These are phyloP conservation scores for Trichogramma dendrolimi DNA, from an alignment of 2,888 invertebrate genomes.

Conservation along the genomic window DNA sequence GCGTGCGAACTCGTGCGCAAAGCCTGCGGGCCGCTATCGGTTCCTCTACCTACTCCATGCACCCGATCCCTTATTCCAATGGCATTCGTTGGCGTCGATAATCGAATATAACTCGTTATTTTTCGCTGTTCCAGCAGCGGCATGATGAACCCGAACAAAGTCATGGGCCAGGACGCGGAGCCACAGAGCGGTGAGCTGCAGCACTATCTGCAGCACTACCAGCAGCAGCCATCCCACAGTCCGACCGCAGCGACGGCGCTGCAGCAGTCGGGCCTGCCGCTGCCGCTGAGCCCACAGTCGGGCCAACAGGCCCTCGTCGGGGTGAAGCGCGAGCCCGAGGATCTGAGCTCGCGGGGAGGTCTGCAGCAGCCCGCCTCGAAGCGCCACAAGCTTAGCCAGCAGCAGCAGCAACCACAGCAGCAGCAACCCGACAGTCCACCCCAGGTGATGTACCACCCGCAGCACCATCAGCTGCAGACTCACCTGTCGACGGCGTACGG, in stretches of 20 bases:
- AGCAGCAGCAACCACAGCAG: conserved; percentile 35
- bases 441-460: conserved; percentile 50
- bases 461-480: conserved; percentile 49
- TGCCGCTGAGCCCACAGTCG: conserved; percentile 49
- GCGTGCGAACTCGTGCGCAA: conserved; percentile 20
- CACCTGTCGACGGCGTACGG: conserved; percentile 35
- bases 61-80: not conserved
- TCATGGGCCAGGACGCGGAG: conserved; percentile 49
- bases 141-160: conserved; percentile 49
- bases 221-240: conserved; percentile 47
- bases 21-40: not conserved
- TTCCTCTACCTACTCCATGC: too few species aligned
- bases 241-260: conserved; percentile 54
- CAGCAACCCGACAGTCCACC: conserved; percentile 49
- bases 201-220: conserved; percentile 50
- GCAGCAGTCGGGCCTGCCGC: conserved; percentile 52
- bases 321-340: conserved; percentile 79
- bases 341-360: conserved; percentile 59
- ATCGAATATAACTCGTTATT: not conserved
- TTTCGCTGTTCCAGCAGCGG: conserved; percentile 37
- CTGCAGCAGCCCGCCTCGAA: conserved; percentile 36
- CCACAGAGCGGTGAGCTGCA: conserved; percentile 54
- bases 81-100: conserved; percentile 2
- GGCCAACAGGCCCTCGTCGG: conserved; percentile 45
- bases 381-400: conserved; percentile 41